These are phyloP conservation scores for Phainopepla nitens DNA, from an alignment of 2,113 vertebrate species.

Conservation along the genomic window DNA sequence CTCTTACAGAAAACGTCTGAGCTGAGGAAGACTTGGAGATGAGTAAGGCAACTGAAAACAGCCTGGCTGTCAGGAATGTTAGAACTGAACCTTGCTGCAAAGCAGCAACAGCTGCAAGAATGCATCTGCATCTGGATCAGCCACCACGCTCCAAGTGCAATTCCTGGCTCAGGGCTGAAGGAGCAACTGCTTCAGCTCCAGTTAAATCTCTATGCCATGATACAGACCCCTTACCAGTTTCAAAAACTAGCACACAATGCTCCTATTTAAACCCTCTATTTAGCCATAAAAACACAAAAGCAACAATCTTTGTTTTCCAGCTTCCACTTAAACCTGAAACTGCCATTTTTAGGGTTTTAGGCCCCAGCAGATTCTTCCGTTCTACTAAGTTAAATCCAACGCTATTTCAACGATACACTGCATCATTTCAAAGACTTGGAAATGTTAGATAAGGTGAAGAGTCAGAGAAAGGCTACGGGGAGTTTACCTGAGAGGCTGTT, in stretches of 20 bases:
- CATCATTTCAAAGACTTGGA: not conserved
- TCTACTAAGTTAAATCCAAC: not conserved
- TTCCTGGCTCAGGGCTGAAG: not conserved
- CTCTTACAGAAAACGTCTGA: not conserved
- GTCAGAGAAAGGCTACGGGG: not conserved
- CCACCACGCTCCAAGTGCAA: not conserved
- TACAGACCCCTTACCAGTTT: not conserved
- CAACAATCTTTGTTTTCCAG: not conserved
- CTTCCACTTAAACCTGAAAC: not conserved
- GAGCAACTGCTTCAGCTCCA: not conserved
- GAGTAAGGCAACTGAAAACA: slow-evolving; percentile 12
- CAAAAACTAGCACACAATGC: not conserved
- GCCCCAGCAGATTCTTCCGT: not conserved
- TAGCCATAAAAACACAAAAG: not conserved
- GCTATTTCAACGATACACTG: not conserved
- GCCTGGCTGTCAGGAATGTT: not conserved
- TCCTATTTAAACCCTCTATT: not conserved
- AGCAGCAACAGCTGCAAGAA: slow-evolving; percentile 13
- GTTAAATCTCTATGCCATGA: not conserved
- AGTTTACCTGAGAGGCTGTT: slow-evolving; percentile 58
- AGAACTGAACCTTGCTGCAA: not conserved
- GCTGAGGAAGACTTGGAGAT: slow-evolving; percentile 9
- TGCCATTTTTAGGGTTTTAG: not conserved
- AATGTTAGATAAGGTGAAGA: slow-evolving; percentile 17
- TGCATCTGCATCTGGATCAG: not conserved